A percentile compares a stretch with the other conserved stretches of the same genome.
These are phyloP conservation scores for Drosophila orena DNA, from an alignment of 1,140 invertebrate genomes.

Conservation along the genomic window DNA sequence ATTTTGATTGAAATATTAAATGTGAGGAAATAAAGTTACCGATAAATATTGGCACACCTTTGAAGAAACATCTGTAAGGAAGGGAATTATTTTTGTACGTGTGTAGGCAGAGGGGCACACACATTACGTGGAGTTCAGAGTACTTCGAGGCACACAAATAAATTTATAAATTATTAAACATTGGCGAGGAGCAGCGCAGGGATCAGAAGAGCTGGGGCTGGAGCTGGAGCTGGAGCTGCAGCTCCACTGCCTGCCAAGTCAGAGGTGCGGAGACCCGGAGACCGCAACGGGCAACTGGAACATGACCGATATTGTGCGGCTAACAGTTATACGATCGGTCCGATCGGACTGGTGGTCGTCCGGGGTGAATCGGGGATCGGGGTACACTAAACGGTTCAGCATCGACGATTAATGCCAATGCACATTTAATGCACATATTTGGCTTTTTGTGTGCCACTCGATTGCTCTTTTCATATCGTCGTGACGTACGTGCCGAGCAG, in stretches of 20 bases:
- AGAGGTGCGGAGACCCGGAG: slow-evolving; percentile 64
- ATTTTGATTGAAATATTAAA: too few relatives aligned
- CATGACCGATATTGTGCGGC: slow-evolving; percentile 80
- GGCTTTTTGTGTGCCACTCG: slow-evolving; percentile 66
- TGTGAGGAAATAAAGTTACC: too few relatives aligned
- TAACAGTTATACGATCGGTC: slow-evolving; percentile 68
- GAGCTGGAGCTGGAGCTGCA: background rate
- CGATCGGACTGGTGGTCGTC: background rate
- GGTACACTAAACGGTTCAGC: slow-evolving; percentile 64
- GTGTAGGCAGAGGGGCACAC: slow-evolving; percentile 15
- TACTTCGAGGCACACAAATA: slow-evolving; percentile 60
- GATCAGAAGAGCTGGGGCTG: background rate
- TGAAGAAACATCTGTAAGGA: too few relatives aligned
- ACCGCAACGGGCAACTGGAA: slow-evolving; percentile 70
- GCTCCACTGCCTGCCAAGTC: slow-evolving; percentile 60
- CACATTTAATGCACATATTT: slow-evolving; percentile 82
- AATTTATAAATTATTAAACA: slow-evolving; percentile 83
- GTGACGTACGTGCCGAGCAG: slow-evolving; percentile 77
- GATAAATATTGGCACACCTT: too few relatives aligned
- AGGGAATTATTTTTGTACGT: background rate
- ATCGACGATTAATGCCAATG: slow-evolving; percentile 81
- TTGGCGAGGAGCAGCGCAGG: slow-evolving; percentile 22
- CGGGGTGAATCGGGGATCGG: background rate
- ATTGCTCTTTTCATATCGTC: slow-evolving; percentile 66
- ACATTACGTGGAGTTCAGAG: slow-evolving; percentile 70